phyloP scores from a whole-genome alignment of 2,797 vertebrate genomes.

The Alca torda region DNA sequence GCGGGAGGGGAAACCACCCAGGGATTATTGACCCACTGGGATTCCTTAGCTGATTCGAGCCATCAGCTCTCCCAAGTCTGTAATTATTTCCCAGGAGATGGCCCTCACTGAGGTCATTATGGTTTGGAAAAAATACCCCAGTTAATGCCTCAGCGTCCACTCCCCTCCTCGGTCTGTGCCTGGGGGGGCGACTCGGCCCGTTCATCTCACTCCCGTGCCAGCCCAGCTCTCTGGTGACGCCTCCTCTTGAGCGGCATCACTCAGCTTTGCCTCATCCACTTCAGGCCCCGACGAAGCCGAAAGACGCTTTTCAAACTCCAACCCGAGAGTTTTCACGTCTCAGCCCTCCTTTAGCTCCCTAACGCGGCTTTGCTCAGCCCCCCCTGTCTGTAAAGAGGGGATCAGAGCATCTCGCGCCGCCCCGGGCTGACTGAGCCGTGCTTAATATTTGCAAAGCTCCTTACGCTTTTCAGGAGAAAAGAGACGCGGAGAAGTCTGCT shows the following conservation, averaged over 20 bases:
- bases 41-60: neutral
- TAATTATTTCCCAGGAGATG: neutral
- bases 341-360: neutral
- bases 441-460: neutral
- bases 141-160: neutral
- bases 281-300: neutral
- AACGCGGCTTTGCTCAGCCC: neutral
- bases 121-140: neutral
- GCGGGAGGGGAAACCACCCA: neutral
- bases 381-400: neutral
- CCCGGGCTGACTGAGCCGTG: rapidly evolving
- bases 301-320: neutral
- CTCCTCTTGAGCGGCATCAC: neutral
- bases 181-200: neutral
- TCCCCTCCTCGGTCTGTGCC: neutral
- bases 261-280: neutral
- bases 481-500: neutral
- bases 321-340: neutral
- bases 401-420: neutral
- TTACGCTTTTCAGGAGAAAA: neutral
- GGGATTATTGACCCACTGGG: neutral
- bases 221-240: neutral
- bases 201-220: rapidly evolving
- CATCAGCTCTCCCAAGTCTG: neutral
- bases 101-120: neutral